Percentiles rank a stretch among this genome's conserved stretches.
phyloP scores from a whole-genome alignment of 2,888 invertebrate genomes.

The Uloborus plumipes region DNA sequence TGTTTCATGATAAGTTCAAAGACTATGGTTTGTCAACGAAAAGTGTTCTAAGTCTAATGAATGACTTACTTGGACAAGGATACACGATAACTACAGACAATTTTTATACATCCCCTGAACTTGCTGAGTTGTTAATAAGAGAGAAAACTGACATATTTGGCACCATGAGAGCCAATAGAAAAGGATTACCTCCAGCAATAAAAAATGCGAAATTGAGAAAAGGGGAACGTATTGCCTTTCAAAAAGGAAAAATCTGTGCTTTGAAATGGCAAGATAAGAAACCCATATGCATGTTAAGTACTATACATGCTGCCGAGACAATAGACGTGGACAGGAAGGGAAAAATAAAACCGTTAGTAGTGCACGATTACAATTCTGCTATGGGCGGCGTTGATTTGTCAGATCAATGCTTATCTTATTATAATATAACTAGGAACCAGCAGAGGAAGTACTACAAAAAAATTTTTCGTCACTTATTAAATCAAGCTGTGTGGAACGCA shows the following conservation, averaged over 20 bases:
- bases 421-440: slow-evolving; percentile 24
- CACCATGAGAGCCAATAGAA: slow-evolving; percentile 59
- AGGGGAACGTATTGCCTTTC: slow-evolving; percentile 37
- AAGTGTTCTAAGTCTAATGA: slow-evolving; percentile 18
- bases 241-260: slow-evolving; percentile 26
- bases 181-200: slow-evolving; percentile 35
- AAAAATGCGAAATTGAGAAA: slow-evolving; percentile 42
- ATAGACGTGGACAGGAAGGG: neutral
- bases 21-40: slow-evolving; percentile 3
- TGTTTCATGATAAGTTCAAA: neutral
- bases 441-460: slow-evolving; percentile 35
- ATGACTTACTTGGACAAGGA: slow-evolving; percentile 45
- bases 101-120: slow-evolving; percentile 36
- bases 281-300: slow-evolving; percentile 31
- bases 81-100: slow-evolving; percentile 57
- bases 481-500: slow-evolving; percentile 34
- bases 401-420: slow-evolving; percentile 12
- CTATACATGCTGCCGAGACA: slow-evolving; percentile 12
- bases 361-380: neutral
- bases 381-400: slow-evolving; percentile 12
- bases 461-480: slow-evolving; percentile 4
- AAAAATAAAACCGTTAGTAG: slow-evolving; percentile 13
- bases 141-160: slow-evolving; percentile 61
- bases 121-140: slow-evolving; percentile 30
- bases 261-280: slow-evolving; percentile 37